phyloP scores from a whole-genome alignment of 2,797 vertebrate genomes.

The Coreius guichenoti region DNA sequence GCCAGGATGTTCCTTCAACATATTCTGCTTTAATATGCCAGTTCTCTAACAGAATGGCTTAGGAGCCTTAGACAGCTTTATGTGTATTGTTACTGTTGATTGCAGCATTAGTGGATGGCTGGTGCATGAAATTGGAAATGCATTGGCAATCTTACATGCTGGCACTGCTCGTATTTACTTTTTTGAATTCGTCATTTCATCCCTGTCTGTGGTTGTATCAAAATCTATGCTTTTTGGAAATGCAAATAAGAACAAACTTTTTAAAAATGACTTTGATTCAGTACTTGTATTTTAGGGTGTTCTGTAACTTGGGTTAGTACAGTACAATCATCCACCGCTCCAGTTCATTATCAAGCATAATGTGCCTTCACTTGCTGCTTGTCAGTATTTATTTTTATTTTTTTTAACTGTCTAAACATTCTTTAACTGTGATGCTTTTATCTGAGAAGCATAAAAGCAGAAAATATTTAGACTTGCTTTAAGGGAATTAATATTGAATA shows the following conservation, averaged over 20 bases:
- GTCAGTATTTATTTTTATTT: too few species aligned
- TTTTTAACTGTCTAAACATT: too few species aligned
- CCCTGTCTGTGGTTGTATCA: conserved; percentile 4
- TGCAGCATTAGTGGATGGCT: conserved; percentile 38
- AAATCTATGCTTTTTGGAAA: background rate
- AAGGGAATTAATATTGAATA: background rate
- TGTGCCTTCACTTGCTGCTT: background rate
- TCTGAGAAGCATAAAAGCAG: background rate
- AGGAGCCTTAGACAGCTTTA: conserved; percentile 49
- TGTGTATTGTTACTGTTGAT: conserved; percentile 58
- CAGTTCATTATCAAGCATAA: background rate
- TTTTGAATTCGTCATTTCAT: conserved; percentile 3
- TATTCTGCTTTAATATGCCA: conserved; percentile 44
- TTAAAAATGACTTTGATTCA: background rate
- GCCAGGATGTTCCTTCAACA: conserved; percentile 50
- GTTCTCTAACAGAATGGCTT: conserved; percentile 37
- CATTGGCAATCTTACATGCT: conserved; percentile 47
- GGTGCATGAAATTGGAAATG: conserved; percentile 54
- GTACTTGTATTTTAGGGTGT: background rate
- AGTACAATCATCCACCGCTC: background rate
- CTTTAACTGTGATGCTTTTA: background rate
- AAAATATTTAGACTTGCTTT: background rate
- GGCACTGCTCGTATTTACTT: conserved; percentile 9
- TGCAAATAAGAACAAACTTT: background rate
- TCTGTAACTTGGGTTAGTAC: background rate